Percentiles rank a stretch among this genome's conserved stretches.
phyloP scores from a whole-genome alignment of 2,888 invertebrate species.

The Ceramica pisi region DNA sequence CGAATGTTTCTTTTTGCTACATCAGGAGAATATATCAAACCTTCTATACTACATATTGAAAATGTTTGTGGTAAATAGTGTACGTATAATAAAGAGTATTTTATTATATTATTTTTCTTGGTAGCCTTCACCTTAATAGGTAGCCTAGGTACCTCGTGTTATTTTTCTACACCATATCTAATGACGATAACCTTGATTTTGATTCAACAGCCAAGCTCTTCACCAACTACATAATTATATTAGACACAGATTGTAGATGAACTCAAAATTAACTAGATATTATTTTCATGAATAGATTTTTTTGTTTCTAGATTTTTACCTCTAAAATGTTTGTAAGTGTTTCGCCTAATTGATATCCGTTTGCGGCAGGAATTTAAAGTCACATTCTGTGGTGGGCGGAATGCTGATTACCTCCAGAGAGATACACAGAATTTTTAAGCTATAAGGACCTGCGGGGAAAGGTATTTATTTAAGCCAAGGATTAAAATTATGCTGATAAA shows the following conservation, averaged over 20 bases:
- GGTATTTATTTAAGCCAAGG: not conserved
- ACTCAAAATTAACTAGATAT: not conserved
- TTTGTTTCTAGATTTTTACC: constrained; percentile 13
- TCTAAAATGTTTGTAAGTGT: constrained; percentile 41
- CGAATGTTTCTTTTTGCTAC: too few species aligned
- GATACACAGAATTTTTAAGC: not conserved
- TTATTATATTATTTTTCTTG: too few species aligned
- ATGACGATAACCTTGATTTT: not conserved
- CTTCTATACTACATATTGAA: too few species aligned
- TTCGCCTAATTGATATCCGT: constrained; percentile 68
- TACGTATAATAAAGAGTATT: too few species aligned
- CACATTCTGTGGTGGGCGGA: constrained; percentile 31
- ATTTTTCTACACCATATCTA: too few species aligned
- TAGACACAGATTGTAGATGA: constrained; percentile 2
- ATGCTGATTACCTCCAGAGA: constrained; percentile 26
- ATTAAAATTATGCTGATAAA: not conserved
- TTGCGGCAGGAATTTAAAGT: constrained; percentile 58
- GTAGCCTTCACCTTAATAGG: too few species aligned
- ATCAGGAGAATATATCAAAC: too few species aligned
- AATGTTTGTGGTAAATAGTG: too few species aligned
- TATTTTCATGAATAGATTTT: constrained; percentile 1
- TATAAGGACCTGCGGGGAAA: not conserved
- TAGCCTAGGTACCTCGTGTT: too few species aligned
- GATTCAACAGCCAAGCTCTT: not conserved
- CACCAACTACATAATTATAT: too few species aligned